Evolutionary conservation across 2,113 vertebrate genomes (phyloP), one percentile per base, ranked within the genome.

Genomic region (Cyanoliseus patagonus): DNA sequence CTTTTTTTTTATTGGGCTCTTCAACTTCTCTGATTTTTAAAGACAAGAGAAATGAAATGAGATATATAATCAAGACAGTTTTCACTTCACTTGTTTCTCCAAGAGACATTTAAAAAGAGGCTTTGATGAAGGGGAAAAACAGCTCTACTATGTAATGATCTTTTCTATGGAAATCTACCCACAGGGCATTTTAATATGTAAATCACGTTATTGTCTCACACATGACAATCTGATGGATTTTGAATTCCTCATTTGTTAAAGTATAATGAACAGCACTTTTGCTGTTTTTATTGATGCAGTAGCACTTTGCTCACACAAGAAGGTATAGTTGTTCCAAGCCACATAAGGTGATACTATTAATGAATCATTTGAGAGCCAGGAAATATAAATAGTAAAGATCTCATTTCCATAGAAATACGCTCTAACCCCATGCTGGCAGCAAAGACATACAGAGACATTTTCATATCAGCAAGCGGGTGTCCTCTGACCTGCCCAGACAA

Each of bases 21-120:
- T 96, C 75, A 96, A 91, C 33, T 91, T 92, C 49, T 88, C 70
- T 98, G 92, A 97, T 97, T 97, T 97, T 81, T 88, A 95, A 97
- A 96, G 86, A 96, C 39, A 91, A 86, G 89, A 73, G 46, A 73
- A 91, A 95, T 79, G 39, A 92, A 94, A 96, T 91, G 80, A 97
- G 46, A 94, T 87, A 92, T 90, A 93, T 96, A 98, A 97, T 97
- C 95, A 97, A 95, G 97, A 83, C 84, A 94, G 52, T 96, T 93
- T 97, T 97, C 90, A 83, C 78, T 91, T 97, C 81, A 9, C 76
- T 97, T 96, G 74, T 97, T 96, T 97, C 79, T 87, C 68, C 90
- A 74, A 82, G 37, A 96, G 86, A 90, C 59, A 68, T 96, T 94
- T 95, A 27, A 88, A 90, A 96, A 83, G 83, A 90, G 53, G 92